Evolutionary conservation across 1,140 invertebrate species (phyloP), one percentile per base, ranked within the genome.

Genomic region (Luehdorfia chinensis): DNA sequence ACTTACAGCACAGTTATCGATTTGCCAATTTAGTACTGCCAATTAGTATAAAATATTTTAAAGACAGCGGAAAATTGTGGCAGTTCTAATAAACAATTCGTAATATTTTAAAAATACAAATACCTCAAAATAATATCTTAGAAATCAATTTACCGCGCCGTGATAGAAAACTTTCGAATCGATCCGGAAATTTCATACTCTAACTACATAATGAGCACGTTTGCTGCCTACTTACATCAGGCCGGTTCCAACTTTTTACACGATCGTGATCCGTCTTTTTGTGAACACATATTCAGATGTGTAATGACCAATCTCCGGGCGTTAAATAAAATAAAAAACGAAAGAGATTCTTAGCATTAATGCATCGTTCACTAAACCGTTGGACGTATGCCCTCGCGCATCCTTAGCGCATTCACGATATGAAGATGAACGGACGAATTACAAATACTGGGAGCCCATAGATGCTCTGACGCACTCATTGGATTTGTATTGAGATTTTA

Each of bases 291-390:
- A 84, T 85, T 85, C 81, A 85, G 75, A 83, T 83, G 75, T 75
- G 75, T 79, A 81, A 81, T 77, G 76, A 84, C 68, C 78, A 80
- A 84, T 84, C 80, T 80, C 80, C 77, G 71, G 69, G 70, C 71
- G 71, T 65, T 52, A 64, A 58, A 69, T 52, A 74, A 77, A 79
- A 81, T 73, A 72, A 76, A 71, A 66, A 47, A 19, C 63, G 55
- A 58, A 47, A 75, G 66, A 78, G 71, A 74, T 74, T 72, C 66
- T 66, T 67, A 50, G 71, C 67, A 81, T 81, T 80, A 85, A 85
- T 83, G 78, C 78, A 83, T 79, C 77, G 74, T 74, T 80, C 77
- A 80, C 76, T 80, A 84, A 85, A 81, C 78, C 79, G 74, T 75
- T 70, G 67, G 81, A 67, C 60, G 77, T 56, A 77, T 81, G 81